Conservation (phyloP, 2,113 vertebrate species). For the Scopus umbretta region DNA sequence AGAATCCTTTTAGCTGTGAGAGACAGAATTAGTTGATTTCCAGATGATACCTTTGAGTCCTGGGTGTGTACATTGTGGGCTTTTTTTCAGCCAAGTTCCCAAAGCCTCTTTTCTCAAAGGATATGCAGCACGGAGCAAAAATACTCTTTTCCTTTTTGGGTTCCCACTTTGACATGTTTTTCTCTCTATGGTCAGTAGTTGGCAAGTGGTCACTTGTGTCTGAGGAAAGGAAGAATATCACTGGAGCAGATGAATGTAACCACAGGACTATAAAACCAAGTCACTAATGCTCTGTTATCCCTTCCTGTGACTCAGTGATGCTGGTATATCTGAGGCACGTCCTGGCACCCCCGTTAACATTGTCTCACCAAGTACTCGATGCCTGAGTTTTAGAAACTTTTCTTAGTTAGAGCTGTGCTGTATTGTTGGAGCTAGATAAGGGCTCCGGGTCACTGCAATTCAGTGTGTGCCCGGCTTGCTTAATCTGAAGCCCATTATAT, state of each 20-base stretch:
- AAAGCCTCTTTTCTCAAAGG: background rate
- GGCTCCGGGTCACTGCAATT: conserved; percentile 8
- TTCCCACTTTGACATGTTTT: background rate
- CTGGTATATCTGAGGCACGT: background rate
- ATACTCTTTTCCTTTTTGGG: background rate
- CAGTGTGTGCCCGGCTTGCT: background rate
- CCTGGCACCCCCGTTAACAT: background rate
- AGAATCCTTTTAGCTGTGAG: background rate
- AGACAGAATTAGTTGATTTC: background rate
- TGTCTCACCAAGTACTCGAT: background rate
- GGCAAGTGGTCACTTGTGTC: background rate
- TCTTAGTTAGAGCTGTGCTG: background rate
- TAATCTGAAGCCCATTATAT: background rate
- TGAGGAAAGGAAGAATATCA: background rate
- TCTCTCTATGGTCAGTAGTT: background rate
- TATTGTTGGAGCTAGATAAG: background rate
- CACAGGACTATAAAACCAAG: background rate
- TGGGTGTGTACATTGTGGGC: background rate
- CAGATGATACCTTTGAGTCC: background rate
- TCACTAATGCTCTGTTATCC: background rate
- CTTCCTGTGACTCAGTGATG: background rate
- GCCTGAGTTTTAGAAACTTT: background rate
- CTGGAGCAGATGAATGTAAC: background rate
- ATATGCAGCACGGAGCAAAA: background rate
- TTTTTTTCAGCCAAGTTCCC: background rate